Base-by-base conservation (phyloP, 1,140 invertebrate species). In the Euwallacea fornicatus region DNA sequence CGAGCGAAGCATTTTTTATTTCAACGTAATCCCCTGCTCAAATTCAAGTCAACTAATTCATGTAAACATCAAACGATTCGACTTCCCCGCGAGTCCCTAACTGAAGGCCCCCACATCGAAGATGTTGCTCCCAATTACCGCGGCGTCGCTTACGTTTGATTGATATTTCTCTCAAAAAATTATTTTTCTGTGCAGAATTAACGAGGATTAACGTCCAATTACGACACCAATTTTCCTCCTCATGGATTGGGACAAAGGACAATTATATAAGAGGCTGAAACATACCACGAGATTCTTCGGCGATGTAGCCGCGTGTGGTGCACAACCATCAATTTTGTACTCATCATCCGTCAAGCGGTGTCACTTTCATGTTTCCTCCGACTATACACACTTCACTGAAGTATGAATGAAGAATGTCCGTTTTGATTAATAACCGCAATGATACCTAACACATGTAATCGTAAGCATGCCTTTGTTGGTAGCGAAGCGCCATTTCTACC, bases 331-430 rank as follows among this genome's bases (percentile, higher is more conserved):
- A 63, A 63, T 63, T 63, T 63, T 63, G 7, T 46, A 63, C 61
- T 63, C 61, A 63, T 46, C 61, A 47, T 63, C 43, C 21, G 61
- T 46, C 61, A 46, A 41, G 42, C 61, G 61, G 61, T 63, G 61
- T 47, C 61, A 63, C 61, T 63, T 63, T 63, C 43, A 63, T 63
- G 1, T 47, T 63, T 13, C 13, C 16, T 7, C 59, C 21, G 7
- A 43, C 10, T 58, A 58, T 58, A 33, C 21, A 33, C 21, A 33
- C 21, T 33, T 33, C 21, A 33, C 21, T 33, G 55, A 16, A n/a
- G 21, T 16, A 58, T 58, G 16, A 58, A 58, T 9, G 41, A 60
- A 60, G 58, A 63, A 50, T 15, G 7, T 13, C 13, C 46, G 61
- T 63, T 63, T 63, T 63, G 61, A 63, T 63, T 63, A 63, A 63